A percentile compares a stretch with the other conserved stretches of the same genome.
Conservation (phyloP, 2,888 invertebrate genomes). For the Drosophila atripex region DNA sequence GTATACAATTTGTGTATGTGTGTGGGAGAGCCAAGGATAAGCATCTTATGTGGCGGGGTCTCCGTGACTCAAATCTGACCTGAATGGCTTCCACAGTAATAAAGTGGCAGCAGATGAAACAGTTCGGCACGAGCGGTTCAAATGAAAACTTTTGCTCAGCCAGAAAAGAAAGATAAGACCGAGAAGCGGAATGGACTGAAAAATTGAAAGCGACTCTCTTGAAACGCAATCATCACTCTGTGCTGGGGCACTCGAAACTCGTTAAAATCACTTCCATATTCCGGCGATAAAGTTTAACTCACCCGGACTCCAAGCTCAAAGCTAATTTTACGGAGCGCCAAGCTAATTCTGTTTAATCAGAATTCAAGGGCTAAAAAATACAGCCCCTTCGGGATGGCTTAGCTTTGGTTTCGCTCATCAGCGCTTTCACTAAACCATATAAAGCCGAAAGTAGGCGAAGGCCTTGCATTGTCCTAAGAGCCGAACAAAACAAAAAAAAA, state of each 20-base stretch:
- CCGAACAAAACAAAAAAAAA: background rate
- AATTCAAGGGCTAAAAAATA: background rate
- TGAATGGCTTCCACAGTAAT: slow-evolving; percentile 44
- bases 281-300: slow-evolving; percentile 3
- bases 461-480: slow-evolving; percentile 8
- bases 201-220: slow-evolving; percentile 9
- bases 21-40: slow-evolving; percentile 43
- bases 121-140: slow-evolving; percentile 33
- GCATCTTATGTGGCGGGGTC: slow-evolving; percentile 45
- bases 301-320: background rate
- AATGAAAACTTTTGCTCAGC: slow-evolving; percentile 6
- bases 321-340: background rate
- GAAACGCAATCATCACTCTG: slow-evolving; percentile 10
- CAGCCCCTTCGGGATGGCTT: background rate
- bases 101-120: slow-evolving; percentile 36
- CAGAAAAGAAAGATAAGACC: slow-evolving; percentile 21
- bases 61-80: slow-evolving; percentile 37
- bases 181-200: slow-evolving; percentile 10
- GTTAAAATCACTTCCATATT: background rate
- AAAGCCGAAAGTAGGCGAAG: background rate
- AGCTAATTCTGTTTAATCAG: background rate
- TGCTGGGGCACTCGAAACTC: background rate
- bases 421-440: slow-evolving; percentile 10
- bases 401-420: slow-evolving; percentile 2
- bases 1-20: slow-evolving; percentile 11